phyloP scores from a whole-genome alignment of 2,113 vertebrate genomes.

The Acrocephalus kingi region DNA sequence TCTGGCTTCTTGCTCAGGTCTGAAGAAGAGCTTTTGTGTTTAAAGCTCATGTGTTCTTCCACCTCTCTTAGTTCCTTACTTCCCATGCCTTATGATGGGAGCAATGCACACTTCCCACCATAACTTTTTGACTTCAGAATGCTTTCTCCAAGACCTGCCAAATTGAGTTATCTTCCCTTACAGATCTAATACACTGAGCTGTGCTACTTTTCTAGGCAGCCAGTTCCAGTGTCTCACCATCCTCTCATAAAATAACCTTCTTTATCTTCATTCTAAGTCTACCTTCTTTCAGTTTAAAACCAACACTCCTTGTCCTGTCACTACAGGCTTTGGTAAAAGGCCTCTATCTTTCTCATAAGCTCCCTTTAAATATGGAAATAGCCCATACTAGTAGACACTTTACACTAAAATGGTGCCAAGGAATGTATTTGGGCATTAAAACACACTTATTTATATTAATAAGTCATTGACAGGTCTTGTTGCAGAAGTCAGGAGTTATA shows the following conservation, averaged over 20 bases:
- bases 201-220: not conserved
- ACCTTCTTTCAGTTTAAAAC: not conserved
- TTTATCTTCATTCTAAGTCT: not conserved
- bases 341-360: not conserved
- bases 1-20: not conserved
- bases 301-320: not conserved
- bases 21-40: not conserved
- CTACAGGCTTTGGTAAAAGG: not conserved
- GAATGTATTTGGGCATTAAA: not conserved
- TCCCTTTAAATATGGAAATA: not conserved
- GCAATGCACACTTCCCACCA: not conserved
- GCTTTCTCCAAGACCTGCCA: not conserved
- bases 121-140: not conserved
- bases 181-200: not conserved
- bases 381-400: not conserved
- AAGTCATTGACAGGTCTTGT: not conserved
- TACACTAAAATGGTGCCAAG: not conserved
- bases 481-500: not conserved
- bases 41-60: not conserved
- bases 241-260: not conserved
- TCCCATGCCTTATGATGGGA: accelerated
- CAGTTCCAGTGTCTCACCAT: not conserved
- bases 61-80: not conserved
- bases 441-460: not conserved
- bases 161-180: not conserved